Base-by-base conservation (phyloP, 2,888 invertebrate genomes). In the Drosophila mayaguana region DNA sequence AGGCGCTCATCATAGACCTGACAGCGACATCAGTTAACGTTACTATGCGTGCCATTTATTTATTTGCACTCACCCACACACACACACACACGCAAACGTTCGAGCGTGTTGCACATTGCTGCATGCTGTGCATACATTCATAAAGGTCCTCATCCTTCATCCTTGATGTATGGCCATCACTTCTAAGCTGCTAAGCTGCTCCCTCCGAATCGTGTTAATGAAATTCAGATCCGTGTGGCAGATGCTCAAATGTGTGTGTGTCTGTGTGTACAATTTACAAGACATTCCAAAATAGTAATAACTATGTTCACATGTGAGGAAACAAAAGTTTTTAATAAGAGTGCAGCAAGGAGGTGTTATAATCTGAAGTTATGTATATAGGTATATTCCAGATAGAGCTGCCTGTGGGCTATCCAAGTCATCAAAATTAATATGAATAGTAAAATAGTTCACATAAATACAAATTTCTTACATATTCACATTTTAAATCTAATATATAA, bases 91-190 rank as follows among this genome's bases (percentile, higher is more conserved):
- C 16, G 22, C 45, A 53, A 12, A 48, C 32, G 46, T 28, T 34
- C 2, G 14, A 54, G 59, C 28, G 12, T 64, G 55, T 60, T 48
- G 62, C 63, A 80, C 51, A 66, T 48, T 63, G 59, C 62, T 63
- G 57, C 43, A 60, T 46, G 42, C 16, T 46, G 56, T 59, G 64
- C 70, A 71, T 60, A 51, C 61, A 65, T 67, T 66, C 70, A 45
- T 38, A 51, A 42, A 62, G 64, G 72, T 55, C 63, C 72, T 72
- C 89, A 84, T 84, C 83, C 80, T 82, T 84, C 90, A 84, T 83
- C 72, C 67, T 72, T 89, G 84, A 84, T 88, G 83, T 79, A 84
- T 82, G 86, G 80, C 86, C 88, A 69, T 84, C 89, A 83, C 80
- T 82, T 68, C 64, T 66, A 64, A 57, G 64, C 63, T 72, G 78